Conservation (phyloP, 37 sponge, comb jelly and placozoan species). For the Ianthella basta region DNA sequence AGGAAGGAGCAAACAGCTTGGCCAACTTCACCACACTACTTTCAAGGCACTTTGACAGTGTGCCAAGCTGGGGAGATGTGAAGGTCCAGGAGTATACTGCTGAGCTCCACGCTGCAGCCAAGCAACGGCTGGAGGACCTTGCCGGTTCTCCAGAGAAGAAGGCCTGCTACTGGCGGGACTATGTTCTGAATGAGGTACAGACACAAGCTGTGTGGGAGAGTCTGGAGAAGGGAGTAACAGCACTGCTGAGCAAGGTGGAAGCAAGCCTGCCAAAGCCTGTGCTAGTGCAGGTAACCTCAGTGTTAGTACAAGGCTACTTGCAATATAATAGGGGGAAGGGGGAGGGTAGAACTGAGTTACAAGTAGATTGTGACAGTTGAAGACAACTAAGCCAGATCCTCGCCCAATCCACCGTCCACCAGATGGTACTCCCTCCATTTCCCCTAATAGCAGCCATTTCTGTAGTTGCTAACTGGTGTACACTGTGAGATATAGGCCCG, state of each 20-base stretch:
- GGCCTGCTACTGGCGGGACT: conserved; percentile 7
- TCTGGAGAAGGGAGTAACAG: background rate
- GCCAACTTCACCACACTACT: background rate
- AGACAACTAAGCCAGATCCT: background rate
- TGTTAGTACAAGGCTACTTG: background rate
- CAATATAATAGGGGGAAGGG: background rate
- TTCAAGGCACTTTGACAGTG: background rate
- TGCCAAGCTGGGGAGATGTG: background rate
- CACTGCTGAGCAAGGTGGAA: background rate
- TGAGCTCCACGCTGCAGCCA: background rate
- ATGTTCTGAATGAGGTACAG: background rate
- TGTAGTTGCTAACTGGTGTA: too few relatives aligned
- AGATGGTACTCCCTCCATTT: background rate
- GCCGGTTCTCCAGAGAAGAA: background rate
- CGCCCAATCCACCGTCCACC: background rate
- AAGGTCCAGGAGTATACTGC: background rate
- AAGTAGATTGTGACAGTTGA: too few relatives aligned
- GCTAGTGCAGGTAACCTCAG: background rate
- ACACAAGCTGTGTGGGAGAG: background rate
- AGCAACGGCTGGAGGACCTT: background rate
- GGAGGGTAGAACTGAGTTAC: too few relatives aligned
- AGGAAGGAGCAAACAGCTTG: background rate
- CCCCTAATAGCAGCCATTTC: too few relatives aligned
- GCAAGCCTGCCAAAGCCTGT: background rate
- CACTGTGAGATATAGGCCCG: too few relatives aligned